phyloP scores from a whole-genome alignment of 2,888 invertebrate genomes.

The Hirtodrosophila duncani region DNA sequence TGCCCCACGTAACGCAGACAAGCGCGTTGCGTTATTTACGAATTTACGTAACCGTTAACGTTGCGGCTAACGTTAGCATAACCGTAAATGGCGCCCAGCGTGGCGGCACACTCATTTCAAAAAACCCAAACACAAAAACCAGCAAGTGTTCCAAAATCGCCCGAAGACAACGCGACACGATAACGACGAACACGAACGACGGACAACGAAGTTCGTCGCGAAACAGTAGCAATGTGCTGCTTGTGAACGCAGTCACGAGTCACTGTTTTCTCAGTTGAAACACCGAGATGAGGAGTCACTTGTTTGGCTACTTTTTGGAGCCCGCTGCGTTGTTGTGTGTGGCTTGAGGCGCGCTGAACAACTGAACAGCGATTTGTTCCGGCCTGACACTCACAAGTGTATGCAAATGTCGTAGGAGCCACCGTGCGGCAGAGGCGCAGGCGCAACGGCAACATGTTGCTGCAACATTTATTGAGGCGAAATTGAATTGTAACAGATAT shows the following conservation, averaged over 20 bases:
- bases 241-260: slow-evolving; percentile 5
- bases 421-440: slow-evolving; percentile 32
- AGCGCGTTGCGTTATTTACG: slow-evolving; percentile 40
- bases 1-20: slow-evolving; percentile 60
- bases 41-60: slow-evolving; percentile 24
- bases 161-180: slow-evolving; percentile 6
- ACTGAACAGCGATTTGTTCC: slow-evolving; percentile 41
- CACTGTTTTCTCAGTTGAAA: not conserved
- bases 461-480: slow-evolving; percentile 61
- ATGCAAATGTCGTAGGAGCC: slow-evolving; percentile 48
- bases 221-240: no score
- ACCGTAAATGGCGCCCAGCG: no score
- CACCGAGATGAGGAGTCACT: no score
- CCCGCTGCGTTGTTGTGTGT: slow-evolving; percentile 48
- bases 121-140: no score
- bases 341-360: slow-evolving; percentile 64
- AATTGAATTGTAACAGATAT: slow-evolving; percentile 56
- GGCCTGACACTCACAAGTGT: slow-evolving; percentile 28
- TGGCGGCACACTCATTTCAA: slow-evolving; percentile 19
- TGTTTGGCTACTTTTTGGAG: slow-evolving; percentile 1
- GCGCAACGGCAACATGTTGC: slow-evolving; percentile 55
- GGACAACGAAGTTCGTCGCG: slow-evolving; percentile 17
- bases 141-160: no score
- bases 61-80: no score
- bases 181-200: slow-evolving; percentile 19